Evolutionary conservation across 2,888 invertebrate genomes (phyloP), one percentile per base, ranked within the genome.

Genomic region (Frankliniella fusca): DNA sequence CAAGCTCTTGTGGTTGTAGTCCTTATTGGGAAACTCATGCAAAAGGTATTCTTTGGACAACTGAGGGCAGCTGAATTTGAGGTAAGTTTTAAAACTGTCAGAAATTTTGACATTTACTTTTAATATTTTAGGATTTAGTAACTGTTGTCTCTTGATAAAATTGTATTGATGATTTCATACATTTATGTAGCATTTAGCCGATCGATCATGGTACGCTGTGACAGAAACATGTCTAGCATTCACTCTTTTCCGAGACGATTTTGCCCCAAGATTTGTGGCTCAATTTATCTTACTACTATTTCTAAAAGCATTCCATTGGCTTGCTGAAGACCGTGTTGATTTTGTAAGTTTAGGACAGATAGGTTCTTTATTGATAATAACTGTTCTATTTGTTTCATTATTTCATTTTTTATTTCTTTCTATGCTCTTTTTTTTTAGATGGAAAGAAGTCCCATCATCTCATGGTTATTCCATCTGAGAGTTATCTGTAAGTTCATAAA

Each of bases 141-240:
- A 28, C 18, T 49, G 15, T 81, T 70, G n/a, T 18, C 28, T 20
- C 28, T 54, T 48, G 7, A n/a, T 27, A 48, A 81, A 20, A 28
- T 80, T 9, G 80, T 48, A 81, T 79, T 54, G 79, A 28, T 54
- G 81, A 12, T 80, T 54, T 27, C 80, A 11, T 50, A 83, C 76
- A 82, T 85, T 85, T 84, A 86, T 93, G 84, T 90, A 97, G 96
- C 98, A 99, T 90, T 90, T 99, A 86, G 95, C 98, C 88, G 99
- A 99, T 88, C 92, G 98, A 85, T 97, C 98, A 80, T 98, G 99
- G 99, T 99, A 99, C 90, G 99, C 99, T 11, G 94, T 99, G 83
- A 98, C 99, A n/a, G 99, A 99, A 90, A 99, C 99, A 28, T 99
- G 99, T 89, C 90, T 99, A 86, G 99, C 99, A 15, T 99, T 99